phyloP scores from a whole-genome alignment of 2,888 invertebrate species.

The Platynereis dumerilii region DNA sequence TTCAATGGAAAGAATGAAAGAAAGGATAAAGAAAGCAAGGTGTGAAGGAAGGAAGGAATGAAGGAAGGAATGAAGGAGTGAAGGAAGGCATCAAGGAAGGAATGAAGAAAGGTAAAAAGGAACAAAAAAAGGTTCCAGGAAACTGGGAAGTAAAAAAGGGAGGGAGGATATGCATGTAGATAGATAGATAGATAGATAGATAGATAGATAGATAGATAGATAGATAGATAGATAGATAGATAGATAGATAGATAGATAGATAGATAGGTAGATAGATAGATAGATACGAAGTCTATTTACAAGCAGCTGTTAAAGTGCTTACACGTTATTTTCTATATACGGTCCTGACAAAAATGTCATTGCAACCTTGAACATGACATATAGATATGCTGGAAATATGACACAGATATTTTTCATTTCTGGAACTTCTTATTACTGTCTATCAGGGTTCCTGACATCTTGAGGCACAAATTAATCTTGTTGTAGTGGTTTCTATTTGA shows the following conservation, averaged over 20 bases:
- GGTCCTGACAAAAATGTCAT: too few species aligned
- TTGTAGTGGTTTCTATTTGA: too few species aligned
- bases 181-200: slow-evolving; percentile 18
- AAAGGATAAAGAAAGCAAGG: background rate
- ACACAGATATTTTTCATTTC: too few species aligned
- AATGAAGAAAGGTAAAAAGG: background rate
- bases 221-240: slow-evolving; percentile 17
- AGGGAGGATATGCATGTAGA: slow-evolving; percentile 15
- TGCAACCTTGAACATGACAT: too few species aligned
- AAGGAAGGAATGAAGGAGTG: background rate
- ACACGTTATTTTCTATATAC: too few species aligned
- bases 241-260: slow-evolving; percentile 4
- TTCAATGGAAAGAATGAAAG: background rate
- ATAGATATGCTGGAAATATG: too few species aligned
- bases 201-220: background rate
- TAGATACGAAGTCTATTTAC: too few species aligned
- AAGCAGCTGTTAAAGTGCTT: too few species aligned
- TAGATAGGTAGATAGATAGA: too few species aligned
- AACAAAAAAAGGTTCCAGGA: background rate
- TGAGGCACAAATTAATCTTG: too few species aligned
- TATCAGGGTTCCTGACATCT: too few species aligned
- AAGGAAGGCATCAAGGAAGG: slow-evolving; percentile 8
- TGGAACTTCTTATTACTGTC: too few species aligned
- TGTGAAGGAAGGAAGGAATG: background rate
- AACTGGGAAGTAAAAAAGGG: background rate